Evolutionary conservation across 2,888 invertebrate genomes (phyloP).

Genomic region (Theretra japonica): DNA sequence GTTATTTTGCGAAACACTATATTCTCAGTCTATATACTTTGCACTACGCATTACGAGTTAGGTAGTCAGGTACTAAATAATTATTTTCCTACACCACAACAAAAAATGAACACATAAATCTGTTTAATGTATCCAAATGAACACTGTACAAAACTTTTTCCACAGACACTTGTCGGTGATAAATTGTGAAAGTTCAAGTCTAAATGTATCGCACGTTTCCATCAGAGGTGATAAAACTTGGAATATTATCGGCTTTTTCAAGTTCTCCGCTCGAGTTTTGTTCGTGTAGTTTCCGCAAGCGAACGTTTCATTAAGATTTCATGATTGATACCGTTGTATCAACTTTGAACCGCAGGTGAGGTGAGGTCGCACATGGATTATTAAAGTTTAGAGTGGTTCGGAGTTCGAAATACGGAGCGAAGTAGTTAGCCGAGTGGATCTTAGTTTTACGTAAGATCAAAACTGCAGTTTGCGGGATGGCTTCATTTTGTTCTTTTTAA

Average conservation of each 20-base stretch:
- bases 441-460: too few relatives aligned
- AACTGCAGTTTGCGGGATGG: too few relatives aligned
- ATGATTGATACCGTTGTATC: not conserved
- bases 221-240: slow-evolving; percentile 14
- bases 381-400: not conserved
- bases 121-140: too few relatives aligned
- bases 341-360: not conserved
- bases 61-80: too few relatives aligned
- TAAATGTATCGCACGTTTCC: slow-evolving; percentile 2
- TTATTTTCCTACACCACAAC: too few relatives aligned
- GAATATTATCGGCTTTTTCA: not conserved
- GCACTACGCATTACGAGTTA: too few relatives aligned
- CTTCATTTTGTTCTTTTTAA: too few relatives aligned
- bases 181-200: not conserved
- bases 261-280: slow-evolving; percentile 4
- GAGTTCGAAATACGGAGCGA: not conserved
- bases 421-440: too few relatives aligned
- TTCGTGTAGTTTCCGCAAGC: not conserved
- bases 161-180: not conserved
- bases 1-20: too few relatives aligned
- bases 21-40: too few relatives aligned
- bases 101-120: too few relatives aligned
- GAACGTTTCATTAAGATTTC: not conserved
- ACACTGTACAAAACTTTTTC: not conserved
- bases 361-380: not conserved